Conservation (phyloP, 2,113 vertebrate genomes). For the Sturnus vulgaris region DNA sequence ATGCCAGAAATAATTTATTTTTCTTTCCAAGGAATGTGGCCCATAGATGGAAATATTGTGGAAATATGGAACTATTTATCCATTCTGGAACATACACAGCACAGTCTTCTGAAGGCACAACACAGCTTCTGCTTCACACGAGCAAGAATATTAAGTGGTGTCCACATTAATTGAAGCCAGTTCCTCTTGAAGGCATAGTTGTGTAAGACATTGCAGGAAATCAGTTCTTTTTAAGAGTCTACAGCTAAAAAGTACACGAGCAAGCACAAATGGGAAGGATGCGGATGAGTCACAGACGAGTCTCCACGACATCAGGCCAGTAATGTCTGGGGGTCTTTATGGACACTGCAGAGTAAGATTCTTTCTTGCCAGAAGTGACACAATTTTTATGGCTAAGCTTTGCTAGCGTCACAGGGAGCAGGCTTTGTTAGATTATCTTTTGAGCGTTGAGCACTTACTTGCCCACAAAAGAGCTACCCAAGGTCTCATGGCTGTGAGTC, state of each 20-base stretch:
- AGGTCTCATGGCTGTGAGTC: conserved; percentile 36
- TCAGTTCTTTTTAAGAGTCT: background rate
- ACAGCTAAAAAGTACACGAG: background rate
- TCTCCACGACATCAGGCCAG: background rate
- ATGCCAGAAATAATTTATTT: background rate
- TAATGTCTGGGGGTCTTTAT: background rate
- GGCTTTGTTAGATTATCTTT: background rate
- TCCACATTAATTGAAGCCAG: background rate
- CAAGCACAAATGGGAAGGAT: background rate
- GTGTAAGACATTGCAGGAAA: background rate
- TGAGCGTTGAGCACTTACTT: background rate
- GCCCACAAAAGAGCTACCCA: background rate
- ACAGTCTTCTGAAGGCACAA: background rate
- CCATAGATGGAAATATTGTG: background rate
- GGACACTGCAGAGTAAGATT: background rate
- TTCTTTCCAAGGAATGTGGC: background rate
- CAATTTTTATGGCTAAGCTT: background rate
- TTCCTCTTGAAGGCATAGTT: background rate
- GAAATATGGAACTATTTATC: background rate
- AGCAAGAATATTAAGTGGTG: background rate
- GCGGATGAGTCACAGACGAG: background rate
- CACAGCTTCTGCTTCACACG: background rate
- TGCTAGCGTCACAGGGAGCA: background rate
- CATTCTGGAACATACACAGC: background rate
- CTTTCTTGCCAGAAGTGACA: conserved; percentile 26